Evolutionary conservation across 2,113 vertebrate genomes (phyloP).

Genomic region (Petroica traversi): DNA sequence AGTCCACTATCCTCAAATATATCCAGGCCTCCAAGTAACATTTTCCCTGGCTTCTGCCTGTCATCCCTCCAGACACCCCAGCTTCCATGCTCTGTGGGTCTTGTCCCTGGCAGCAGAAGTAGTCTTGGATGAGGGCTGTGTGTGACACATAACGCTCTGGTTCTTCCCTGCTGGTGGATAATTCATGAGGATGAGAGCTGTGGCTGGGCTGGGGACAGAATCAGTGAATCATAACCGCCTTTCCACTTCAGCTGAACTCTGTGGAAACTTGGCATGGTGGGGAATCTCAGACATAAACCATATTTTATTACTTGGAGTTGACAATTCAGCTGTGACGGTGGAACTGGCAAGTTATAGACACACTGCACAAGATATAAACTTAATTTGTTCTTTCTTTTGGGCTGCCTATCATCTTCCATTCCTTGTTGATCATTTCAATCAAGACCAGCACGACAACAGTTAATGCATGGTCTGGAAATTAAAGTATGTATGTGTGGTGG

Average conservation of each 20-base stretch:
- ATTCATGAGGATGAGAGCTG: not conserved
- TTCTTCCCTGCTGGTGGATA: not conserved
- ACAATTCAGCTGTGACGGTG: not conserved
- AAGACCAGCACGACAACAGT: not conserved
- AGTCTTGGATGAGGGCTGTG: not conserved
- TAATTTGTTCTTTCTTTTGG: not conserved
- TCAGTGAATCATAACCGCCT: not conserved
- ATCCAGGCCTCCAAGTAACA: not conserved
- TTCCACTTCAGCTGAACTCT: conserved; percentile 2
- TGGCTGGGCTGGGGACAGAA: not conserved
- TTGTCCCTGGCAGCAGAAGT: not conserved
- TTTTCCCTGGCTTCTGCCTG: not conserved
- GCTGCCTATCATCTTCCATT: not conserved
- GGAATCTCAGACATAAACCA: not conserved
- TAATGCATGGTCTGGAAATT: not conserved
- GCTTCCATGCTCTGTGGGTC: not conserved
- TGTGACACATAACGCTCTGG: not conserved
- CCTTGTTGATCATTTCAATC: not conserved
- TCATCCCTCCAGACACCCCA: not conserved
- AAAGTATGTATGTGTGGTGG: not conserved
- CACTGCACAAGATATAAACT: not conserved
- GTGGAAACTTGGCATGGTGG: conserved; percentile 10
- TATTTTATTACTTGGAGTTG: conserved; percentile 28
- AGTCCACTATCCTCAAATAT: not conserved
- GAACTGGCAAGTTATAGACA: not conserved